Conservation (phyloP, 2,797 vertebrate species). For the Pseudochirops cupreus region DNA sequence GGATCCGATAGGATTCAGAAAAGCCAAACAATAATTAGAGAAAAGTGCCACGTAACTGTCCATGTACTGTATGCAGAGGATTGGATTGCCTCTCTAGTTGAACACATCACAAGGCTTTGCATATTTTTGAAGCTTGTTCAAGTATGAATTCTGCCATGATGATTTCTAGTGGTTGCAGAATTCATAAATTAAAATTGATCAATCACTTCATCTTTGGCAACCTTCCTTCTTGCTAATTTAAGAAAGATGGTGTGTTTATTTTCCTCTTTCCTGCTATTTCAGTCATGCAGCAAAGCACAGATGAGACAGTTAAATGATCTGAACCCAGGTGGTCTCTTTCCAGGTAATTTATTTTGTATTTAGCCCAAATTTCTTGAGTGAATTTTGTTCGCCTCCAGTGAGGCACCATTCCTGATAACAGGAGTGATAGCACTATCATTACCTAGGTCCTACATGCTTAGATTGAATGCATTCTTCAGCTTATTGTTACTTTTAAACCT, state of each 20-base stretch:
- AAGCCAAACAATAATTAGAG: slow-evolving; percentile 55
- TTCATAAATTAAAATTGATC: slow-evolving; percentile 9
- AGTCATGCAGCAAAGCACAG: slow-evolving; percentile 18
- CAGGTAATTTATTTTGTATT: slow-evolving; percentile 30
- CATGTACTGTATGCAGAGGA: neutral
- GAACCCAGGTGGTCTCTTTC: neutral
- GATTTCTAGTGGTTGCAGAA: slow-evolving; percentile 29
- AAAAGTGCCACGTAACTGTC: slow-evolving; percentile 48
- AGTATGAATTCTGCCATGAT: slow-evolving; percentile 41
- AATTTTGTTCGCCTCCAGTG: slow-evolving; percentile 11
- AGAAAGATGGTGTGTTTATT: slow-evolving; percentile 11
- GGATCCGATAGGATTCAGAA: slow-evolving; percentile 8
- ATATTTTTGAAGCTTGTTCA: slow-evolving; percentile 45
- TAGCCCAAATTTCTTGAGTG: neutral
- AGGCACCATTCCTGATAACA: neutral
- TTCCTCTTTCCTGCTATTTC: slow-evolving; percentile 2
- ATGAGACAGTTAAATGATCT: slow-evolving; percentile 1
- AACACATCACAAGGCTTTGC: neutral
- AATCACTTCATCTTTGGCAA: neutral
- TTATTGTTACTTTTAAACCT: slow-evolving; percentile 2
- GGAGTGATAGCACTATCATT: neutral
- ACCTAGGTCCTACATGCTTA: neutral
- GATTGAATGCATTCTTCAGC: neutral
- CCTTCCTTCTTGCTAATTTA: slow-evolving; percentile 10
- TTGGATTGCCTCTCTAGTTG: neutral